Base-by-base conservation (phyloP, 2,888 invertebrate species). In the Eristalinus sepulchralis region DNA sequence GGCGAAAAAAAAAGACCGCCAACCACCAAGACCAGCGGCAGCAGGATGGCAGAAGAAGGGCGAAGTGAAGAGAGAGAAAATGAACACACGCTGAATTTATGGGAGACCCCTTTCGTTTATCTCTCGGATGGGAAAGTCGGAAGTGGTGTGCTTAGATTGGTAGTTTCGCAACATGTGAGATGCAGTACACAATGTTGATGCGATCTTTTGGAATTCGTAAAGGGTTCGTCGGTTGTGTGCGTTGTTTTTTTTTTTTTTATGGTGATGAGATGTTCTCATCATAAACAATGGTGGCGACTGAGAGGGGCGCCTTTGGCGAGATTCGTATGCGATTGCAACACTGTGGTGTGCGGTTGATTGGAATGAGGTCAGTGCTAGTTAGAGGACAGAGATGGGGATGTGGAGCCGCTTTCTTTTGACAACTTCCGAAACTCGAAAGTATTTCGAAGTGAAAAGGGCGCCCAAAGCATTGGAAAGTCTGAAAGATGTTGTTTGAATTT, bases 1-100 rank as follows among this genome's bases (percentile, higher is more conserved):
- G 5, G 27, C 27, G 27, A 27, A 84, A 76, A 71, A 36, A 36
- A 47, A 47, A 0, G n/a, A n/a, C 13, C 5, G n/a, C 6, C 39
- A 47, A 6, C 27, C 27, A 27, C n/a, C n/a, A n/a, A n/a, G n/a
- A n/a, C n/a, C n/a, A n/a, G n/a, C n/a, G n/a, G 27, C 27, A 27
- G 39, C n/a, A n/a, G n/a, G n/a, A n/a, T n/a, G n/a, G 6, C n/a
- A 47, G n/a, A 47, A n/a, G 39, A 47, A n/a, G 5, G 8, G 6
- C 6, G 6, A 17, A 47, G n/a, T 1, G 5, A 47, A n/a, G 5
- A 47, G 9, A 47, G 9, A 10, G 10, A 34, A 10, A 34, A 34
- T 1, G 34, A 34, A 34, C 34, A 47, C 47, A 17, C n/a, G 47
- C 17, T 47, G 47, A 17, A 47, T 72, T 67, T 76, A 80, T 76